A percentile compares a stretch with the other conserved stretches of the same genome.
Conservation (phyloP, 2,113 vertebrate genomes). For the Carassius auratus region DNA sequence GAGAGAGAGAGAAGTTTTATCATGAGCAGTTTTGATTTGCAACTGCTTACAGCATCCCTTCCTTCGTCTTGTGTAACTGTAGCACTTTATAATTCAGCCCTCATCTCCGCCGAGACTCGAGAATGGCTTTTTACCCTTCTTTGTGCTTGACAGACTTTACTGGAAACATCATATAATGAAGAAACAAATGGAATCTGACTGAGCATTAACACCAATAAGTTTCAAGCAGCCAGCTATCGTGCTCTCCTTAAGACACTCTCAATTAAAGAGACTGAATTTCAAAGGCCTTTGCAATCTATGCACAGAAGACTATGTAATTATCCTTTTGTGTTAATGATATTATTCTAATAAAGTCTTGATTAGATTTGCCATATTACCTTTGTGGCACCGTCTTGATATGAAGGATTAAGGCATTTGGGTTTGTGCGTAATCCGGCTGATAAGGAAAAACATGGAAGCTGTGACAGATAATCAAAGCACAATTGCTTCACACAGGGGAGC, state of each 20-base stretch:
- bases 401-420: conserved; percentile 51
- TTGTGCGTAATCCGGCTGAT: conserved; percentile 55
- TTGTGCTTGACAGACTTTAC: conserved; percentile 40
- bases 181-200: conserved; percentile 61
- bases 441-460: conserved; percentile 47
- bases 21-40: background rate
- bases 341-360: conserved; percentile 62
- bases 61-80: background rate
- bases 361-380: conserved; percentile 54
- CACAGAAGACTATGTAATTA: conserved; percentile 57
- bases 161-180: conserved; percentile 60
- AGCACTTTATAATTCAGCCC: conserved; percentile 1
- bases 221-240: conserved; percentile 49
- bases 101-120: background rate
- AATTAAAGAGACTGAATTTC: conserved; percentile 61
- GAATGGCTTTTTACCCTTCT: conserved; percentile 32
- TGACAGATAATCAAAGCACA: conserved; percentile 55
- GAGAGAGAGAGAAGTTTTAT: background rate
- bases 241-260: conserved; percentile 54
- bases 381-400: conserved; percentile 44
- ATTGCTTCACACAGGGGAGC: conserved; percentile 38
- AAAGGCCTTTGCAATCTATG: conserved; percentile 55
- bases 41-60: conserved; percentile 10
- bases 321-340: conserved; percentile 61
- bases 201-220: conserved; percentile 63